Evolutionary conservation across 2,888 invertebrate species (phyloP).

Genomic region (Drosophila vallismaia): DNA sequence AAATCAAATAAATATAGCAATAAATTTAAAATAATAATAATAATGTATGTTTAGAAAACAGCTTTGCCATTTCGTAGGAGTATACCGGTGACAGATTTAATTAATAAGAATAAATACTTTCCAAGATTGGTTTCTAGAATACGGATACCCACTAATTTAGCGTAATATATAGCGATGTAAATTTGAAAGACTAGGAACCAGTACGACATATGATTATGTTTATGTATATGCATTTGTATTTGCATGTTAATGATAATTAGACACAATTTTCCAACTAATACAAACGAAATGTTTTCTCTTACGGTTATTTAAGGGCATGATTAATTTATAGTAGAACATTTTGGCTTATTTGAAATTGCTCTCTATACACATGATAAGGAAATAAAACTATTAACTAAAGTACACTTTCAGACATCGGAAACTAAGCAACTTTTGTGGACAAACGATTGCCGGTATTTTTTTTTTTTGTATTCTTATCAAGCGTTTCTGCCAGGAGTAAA

Average conservation of each 20-base stretch:
- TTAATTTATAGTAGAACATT: constrained; percentile 48
- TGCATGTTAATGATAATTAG: constrained; percentile 23
- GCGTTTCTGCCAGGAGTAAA: constrained; percentile 17
- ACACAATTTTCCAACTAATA: constrained; percentile 30
- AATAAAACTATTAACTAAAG: constrained; percentile 31
- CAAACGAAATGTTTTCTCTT: constrained; percentile 30
- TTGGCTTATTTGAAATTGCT: constrained; percentile 55
- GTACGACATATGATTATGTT: constrained; percentile 51
- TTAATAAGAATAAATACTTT: constrained; percentile 72
- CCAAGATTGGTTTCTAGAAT: constrained; percentile 41
- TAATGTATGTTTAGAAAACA: constrained; percentile 55
- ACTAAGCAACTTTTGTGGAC: constrained; percentile 27
- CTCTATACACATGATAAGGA: constrained; percentile 30
- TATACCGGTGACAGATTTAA: constrained; percentile 52
- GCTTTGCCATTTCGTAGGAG: constrained; percentile 68
- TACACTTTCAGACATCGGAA: constrained; percentile 13
- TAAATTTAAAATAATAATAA: constrained; percentile 19
- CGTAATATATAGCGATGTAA: constrained; percentile 54
- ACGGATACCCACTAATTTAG: constrained; percentile 58
- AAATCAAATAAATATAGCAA: constrained; percentile 38
- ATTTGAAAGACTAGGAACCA: constrained; percentile 76
- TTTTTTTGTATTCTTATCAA: constrained; percentile 10
- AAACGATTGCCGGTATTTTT: constrained; percentile 15
- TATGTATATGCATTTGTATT: constrained; percentile 8
- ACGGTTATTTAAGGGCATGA: constrained; percentile 26